phyloP scores from a whole-genome alignment of 2,888 invertebrate species.

The Pandemis corylana region DNA sequence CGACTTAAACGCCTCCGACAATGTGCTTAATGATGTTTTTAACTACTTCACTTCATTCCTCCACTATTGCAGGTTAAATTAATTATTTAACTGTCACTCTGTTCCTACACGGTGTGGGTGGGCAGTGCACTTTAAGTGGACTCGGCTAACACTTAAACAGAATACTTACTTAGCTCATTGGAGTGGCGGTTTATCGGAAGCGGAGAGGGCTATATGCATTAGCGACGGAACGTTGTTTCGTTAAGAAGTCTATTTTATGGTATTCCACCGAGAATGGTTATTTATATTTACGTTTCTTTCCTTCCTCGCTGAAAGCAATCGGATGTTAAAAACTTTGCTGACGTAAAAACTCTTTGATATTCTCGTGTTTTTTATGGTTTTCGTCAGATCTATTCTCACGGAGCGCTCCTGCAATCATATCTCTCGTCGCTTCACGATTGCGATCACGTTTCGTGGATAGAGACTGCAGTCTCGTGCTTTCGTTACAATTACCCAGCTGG shows the following conservation, averaged over 20 bases:
- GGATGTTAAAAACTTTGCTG: constrained; percentile 1
- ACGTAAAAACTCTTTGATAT: constrained; percentile 1
- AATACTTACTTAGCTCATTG: constrained; percentile 41
- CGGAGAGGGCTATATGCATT: constrained; percentile 35
- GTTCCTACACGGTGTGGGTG: constrained; percentile 43
- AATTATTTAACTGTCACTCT: constrained; percentile 63
- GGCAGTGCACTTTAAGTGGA: constrained; percentile 40
- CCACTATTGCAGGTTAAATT: constrained; percentile 73
- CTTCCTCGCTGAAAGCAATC: neutral
- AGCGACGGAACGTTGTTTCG: constrained; percentile 32
- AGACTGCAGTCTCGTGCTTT: constrained; percentile 53
- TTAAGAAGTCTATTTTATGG: constrained; percentile 38
- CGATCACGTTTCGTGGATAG: constrained; percentile 58
- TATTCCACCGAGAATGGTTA: constrained; percentile 8
- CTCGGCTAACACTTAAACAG: constrained; percentile 37
- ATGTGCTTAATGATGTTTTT: constrained; percentile 82
- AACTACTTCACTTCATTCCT: constrained; percentile 74
- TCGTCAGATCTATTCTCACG: constrained; percentile 2
- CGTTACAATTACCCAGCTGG: constrained; percentile 62
- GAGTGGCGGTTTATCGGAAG: constrained; percentile 34
- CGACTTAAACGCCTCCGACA: constrained; percentile 76
- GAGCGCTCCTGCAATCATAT: constrained; percentile 21
- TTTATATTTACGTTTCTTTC: constrained; percentile 8
- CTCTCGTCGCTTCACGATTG: constrained; percentile 45
- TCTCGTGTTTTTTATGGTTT: neutral